Percentiles rank a stretch among this genome's conserved stretches.
These are phyloP conservation scores for Rhagonycha lutea DNA, from an alignment of 2,888 invertebrate species.

Conservation along the genomic window DNA sequence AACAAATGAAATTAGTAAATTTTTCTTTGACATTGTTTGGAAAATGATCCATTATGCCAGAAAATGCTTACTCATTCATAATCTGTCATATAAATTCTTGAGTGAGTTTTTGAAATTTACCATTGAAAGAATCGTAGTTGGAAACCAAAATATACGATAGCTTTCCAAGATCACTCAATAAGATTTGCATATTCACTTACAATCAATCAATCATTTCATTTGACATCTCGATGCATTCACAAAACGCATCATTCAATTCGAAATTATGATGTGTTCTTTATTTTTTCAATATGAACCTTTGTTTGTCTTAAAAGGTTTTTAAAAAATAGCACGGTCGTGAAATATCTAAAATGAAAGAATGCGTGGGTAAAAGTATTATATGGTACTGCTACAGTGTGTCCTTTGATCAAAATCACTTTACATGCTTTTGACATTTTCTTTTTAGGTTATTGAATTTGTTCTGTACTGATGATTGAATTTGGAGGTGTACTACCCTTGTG, in stretches of 20 bases:
- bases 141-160: slow-evolving; percentile 4
- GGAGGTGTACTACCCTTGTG: background rate
- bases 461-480: background rate
- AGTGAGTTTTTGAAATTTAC: slow-evolving; percentile 7
- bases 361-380: background rate
- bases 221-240: slow-evolving; percentile 19
- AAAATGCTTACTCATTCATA: slow-evolving; percentile 3
- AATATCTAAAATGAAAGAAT: background rate
- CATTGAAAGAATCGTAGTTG: slow-evolving; percentile 1
- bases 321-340: background rate
- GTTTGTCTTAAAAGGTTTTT: background rate
- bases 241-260: background rate
- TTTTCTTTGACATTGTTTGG: background rate
- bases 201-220: slow-evolving; percentile 27
- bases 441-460: background rate
- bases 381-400: background rate
- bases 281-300: background rate
- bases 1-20: background rate
- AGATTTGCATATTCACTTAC: slow-evolving; percentile 26
- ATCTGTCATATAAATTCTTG: slow-evolving; percentile 12
- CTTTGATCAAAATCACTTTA: background rate
- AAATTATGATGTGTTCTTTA: background rate
- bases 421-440: background rate
- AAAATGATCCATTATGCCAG: background rate
- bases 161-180: slow-evolving; percentile 14